These are phyloP conservation scores for Zeuzera pyrina DNA, from an alignment of 2,888 invertebrate species.

Conservation along the genomic window DNA sequence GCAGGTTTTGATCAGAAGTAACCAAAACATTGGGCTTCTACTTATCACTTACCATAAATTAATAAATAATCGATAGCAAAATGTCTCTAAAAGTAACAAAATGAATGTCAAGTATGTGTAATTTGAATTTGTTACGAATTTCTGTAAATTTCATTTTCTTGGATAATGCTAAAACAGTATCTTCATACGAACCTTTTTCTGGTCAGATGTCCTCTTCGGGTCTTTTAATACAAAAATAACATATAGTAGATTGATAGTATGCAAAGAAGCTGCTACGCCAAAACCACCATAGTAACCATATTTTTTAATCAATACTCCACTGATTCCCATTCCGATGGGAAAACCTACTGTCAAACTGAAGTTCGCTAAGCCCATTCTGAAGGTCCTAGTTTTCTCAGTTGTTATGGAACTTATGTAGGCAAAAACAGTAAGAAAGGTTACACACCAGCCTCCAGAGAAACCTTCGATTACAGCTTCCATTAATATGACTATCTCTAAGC, in stretches of 20 bases:
- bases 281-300: constrained; percentile 87
- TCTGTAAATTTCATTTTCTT: no score
- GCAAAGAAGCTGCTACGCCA: constrained; percentile 76
- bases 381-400: constrained; percentile 81
- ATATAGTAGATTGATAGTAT: constrained; percentile 78
- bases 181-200: constrained; percentile 34
- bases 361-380: constrained; percentile 87
- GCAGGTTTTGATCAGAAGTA: no score
- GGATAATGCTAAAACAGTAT: no score
- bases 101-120: no score
- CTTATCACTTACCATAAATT: no score
- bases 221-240: constrained; percentile 78
- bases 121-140: no score
- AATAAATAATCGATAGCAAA: no score
- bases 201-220: constrained; percentile 45
- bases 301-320: constrained; percentile 80
- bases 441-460: constrained; percentile 85
- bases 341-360: constrained; percentile 88
- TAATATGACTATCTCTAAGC: constrained; percentile 81
- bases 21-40: no score
- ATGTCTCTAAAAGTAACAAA: no score
- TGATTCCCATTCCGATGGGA: constrained; percentile 88
- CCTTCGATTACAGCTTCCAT: constrained; percentile 84
- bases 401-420: constrained; percentile 89
- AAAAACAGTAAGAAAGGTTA: constrained; percentile 85